Evolutionary conservation across 2,113 vertebrate genomes (phyloP).

Genomic region (Onychostruthus taczanowskii): DNA sequence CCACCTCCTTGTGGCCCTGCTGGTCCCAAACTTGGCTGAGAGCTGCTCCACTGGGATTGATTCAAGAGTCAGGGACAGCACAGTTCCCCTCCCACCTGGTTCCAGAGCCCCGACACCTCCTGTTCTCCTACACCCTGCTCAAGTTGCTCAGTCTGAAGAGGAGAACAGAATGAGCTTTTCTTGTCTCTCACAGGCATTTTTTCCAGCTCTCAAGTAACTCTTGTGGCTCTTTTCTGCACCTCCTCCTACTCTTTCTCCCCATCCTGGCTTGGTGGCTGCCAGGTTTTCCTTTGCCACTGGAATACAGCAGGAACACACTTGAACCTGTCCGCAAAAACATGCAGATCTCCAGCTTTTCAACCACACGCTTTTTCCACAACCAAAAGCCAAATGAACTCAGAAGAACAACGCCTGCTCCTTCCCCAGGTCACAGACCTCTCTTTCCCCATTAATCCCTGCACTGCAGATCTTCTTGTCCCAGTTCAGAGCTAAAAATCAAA

Average conservation of each 20-base stretch:
- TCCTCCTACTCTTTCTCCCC: neutral
- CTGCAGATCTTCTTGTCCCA: neutral
- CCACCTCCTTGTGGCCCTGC: neutral
- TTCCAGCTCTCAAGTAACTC: neutral
- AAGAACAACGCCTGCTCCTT: neutral
- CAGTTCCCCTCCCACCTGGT: neutral
- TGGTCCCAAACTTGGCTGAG: neutral
- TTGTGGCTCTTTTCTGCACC: neutral
- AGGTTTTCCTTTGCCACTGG: neutral
- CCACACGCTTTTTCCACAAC: neutral
- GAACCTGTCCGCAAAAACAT: neutral
- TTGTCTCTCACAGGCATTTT: neutral
- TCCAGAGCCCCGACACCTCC: neutral
- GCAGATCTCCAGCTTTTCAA: neutral
- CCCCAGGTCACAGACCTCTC: neutral
- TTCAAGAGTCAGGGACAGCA: neutral
- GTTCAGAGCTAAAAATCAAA: neutral
- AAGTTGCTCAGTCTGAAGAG: neutral
- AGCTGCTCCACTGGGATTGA: neutral
- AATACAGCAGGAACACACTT: accelerated
- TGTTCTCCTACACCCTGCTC: neutral
- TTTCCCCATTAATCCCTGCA: neutral
- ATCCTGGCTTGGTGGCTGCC: neutral
- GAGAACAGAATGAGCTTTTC: neutral
- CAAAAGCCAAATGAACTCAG: neutral